Percentiles rank a stretch among this genome's conserved stretches.
These are phyloP conservation scores for Virgularia gustaviana DNA, from an alignment of 92 coral and sea anemone genomes.

Conservation along the genomic window DNA sequence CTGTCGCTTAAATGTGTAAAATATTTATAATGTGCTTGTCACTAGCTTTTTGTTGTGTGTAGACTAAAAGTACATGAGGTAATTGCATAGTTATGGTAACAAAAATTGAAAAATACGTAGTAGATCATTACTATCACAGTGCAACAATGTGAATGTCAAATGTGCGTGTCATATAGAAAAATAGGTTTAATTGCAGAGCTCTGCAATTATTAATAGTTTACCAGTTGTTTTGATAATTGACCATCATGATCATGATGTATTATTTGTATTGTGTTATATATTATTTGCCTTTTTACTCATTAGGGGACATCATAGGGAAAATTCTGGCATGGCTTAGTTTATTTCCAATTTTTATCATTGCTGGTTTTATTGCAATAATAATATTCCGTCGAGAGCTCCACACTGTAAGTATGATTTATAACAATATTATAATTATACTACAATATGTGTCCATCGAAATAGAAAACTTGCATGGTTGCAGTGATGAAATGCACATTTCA, in stretches of 20 bases:
- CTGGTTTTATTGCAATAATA: conserved; percentile 80
- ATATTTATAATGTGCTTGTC: not conserved
- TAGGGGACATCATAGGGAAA: conserved; percentile 84
- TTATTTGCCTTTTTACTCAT: not conserved
- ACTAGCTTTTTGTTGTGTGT: not conserved
- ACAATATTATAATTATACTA: not conserved
- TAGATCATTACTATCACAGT: too few relatives aligned
- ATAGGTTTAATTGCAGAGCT: too few relatives aligned
- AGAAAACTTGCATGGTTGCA: too few relatives aligned
- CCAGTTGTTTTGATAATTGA: not conserved
- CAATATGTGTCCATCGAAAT: not conserved
- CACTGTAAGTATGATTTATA: conserved; percentile 66
- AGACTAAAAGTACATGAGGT: too few relatives aligned
- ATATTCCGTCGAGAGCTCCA: conserved; percentile 91
- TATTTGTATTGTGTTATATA: not conserved
- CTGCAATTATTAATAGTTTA: too few relatives aligned
- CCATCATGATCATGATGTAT: not conserved
- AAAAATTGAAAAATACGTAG: too few relatives aligned
- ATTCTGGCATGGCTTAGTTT: conserved; percentile 88
- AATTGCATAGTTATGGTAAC: too few relatives aligned
- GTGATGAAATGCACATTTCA: not conserved
- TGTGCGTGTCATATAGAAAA: too few relatives aligned
- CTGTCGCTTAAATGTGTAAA: not conserved
- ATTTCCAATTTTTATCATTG: conserved; percentile 82
- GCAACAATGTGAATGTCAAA: too few relatives aligned